Percentiles rank a stretch among this genome's conserved stretches.
Conservation (phyloP, 2,888 invertebrate genomes). For the Dryomyza anilis region DNA sequence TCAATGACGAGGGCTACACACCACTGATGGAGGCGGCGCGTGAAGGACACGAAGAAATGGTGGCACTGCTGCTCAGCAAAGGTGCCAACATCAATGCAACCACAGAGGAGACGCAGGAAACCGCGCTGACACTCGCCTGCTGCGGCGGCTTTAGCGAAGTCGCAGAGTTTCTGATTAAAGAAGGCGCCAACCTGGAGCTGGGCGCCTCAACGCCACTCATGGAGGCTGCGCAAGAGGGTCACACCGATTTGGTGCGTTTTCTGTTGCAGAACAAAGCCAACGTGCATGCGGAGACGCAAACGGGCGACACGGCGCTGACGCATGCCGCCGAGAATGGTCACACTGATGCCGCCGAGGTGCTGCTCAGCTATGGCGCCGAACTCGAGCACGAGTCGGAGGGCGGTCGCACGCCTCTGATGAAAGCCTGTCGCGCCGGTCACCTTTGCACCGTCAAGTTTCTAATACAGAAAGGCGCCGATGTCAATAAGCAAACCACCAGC, state of each 20-base stretch:
- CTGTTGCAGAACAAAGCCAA: slow-evolving; percentile 84
- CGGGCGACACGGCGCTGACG: slow-evolving; percentile 93
- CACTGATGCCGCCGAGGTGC: slow-evolving; percentile 92
- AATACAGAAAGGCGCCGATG: slow-evolving; percentile 83
- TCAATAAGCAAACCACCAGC: slow-evolving; percentile 87
- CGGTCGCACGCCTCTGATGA: slow-evolving; percentile 97
- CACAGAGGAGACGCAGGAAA: slow-evolving; percentile 98
- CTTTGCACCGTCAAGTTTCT: slow-evolving; percentile 95
- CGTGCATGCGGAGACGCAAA: slow-evolving; percentile 92
- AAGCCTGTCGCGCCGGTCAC: slow-evolving; percentile 96
- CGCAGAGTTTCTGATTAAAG: slow-evolving; percentile 92
- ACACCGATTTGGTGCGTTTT: slow-evolving; percentile 86
- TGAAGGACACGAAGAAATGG: slow-evolving; percentile 99
- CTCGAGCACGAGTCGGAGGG: slow-evolving; percentile 97
- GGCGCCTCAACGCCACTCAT: slow-evolving; percentile 96
- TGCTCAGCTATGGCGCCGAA: slow-evolving; percentile 88
- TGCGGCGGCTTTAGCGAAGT: slow-evolving; percentile 95
- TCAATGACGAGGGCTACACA: slow-evolving; percentile 99
- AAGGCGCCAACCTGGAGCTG: slow-evolving; percentile 92
- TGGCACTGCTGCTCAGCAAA: slow-evolving; percentile 87
- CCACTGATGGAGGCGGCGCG: slow-evolving; percentile 99
- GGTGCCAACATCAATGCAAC: slow-evolving; percentile 97
- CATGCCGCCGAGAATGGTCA: slow-evolving; percentile 99
- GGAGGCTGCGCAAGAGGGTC: slow-evolving; percentile 99
- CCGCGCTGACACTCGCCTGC: slow-evolving; percentile 90